Conservation (phyloP, 2,888 invertebrate genomes). For the Hypsopygia costalis region DNA sequence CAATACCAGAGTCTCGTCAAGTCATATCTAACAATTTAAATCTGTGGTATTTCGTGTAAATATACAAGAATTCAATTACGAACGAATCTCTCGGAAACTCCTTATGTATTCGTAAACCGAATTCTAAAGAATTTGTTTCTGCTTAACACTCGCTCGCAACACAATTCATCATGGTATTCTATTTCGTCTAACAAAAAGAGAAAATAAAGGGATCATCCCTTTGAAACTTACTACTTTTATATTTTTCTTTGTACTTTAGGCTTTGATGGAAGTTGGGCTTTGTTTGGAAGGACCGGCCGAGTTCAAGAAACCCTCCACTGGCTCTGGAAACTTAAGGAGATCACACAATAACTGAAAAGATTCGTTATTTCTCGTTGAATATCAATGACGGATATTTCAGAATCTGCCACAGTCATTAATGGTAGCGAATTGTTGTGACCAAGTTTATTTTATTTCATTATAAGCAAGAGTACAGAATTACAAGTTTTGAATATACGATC, state of each 20-base stretch:
- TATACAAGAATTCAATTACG: too few species aligned
- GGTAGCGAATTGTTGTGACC: too few species aligned
- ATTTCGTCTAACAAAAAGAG: constrained; percentile 49
- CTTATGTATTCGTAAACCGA: too few species aligned
- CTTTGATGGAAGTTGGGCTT: constrained; percentile 62
- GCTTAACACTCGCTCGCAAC: constrained; percentile 34
- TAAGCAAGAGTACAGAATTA: too few species aligned
- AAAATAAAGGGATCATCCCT: constrained; percentile 60
- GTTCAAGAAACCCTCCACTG: constrained; percentile 36
- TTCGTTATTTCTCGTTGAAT: constrained; percentile 19
- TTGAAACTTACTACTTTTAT: constrained; percentile 66
- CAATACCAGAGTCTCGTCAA: too few species aligned
- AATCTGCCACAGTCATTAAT: not conserved
- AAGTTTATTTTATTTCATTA: too few species aligned
- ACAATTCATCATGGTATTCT: constrained; percentile 48
- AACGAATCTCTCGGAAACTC: too few species aligned
- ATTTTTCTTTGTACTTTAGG: constrained; percentile 59
- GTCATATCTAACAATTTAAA: too few species aligned
- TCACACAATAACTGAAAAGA: constrained; percentile 29
- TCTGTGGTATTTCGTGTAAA: too few species aligned
- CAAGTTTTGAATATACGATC: too few species aligned
- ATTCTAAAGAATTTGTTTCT: constrained; percentile 30
- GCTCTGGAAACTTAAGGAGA: constrained; percentile 28
- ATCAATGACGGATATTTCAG: constrained; percentile 17
- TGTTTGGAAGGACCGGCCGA: constrained; percentile 43